A percentile compares a stretch with the other conserved stretches of the same genome.
These are phyloP conservation scores for Pollenia angustigena DNA, from an alignment of 2,888 invertebrate species.

Conservation along the genomic window DNA sequence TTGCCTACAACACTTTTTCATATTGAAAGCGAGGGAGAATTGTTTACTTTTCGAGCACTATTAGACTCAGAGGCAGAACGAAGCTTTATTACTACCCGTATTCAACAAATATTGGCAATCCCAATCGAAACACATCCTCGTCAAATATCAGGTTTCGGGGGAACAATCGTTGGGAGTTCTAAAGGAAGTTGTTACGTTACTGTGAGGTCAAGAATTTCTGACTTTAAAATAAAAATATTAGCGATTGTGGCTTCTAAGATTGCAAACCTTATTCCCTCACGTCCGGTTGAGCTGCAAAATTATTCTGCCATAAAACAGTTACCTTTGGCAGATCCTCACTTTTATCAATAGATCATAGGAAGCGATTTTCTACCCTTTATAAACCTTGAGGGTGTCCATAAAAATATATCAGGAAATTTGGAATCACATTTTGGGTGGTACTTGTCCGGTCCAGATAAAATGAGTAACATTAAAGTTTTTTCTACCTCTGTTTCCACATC, in stretches of 20 bases:
- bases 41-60: background rate
- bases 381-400: background rate
- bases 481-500: background rate
- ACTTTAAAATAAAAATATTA: background rate
- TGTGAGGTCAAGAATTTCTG: background rate
- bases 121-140: background rate
- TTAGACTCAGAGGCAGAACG: background rate
- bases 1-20: background rate
- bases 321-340: background rate
- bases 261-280: background rate
- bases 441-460: background rate
- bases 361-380: conserved; percentile 10
- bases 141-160: conserved; percentile 1
- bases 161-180: conserved; percentile 1
- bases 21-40: background rate
- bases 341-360: background rate
- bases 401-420: background rate
- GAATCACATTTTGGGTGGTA: conserved; percentile 31
- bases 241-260: conserved; percentile 4
- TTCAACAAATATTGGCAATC: background rate
- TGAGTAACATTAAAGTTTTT: background rate
- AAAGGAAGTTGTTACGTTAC: conserved; percentile 1
- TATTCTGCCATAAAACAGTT: background rate
- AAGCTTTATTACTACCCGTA: background rate
- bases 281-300: background rate